Conservation (phyloP, 1,140 invertebrate species). For the Heliconius hermathena region DNA sequence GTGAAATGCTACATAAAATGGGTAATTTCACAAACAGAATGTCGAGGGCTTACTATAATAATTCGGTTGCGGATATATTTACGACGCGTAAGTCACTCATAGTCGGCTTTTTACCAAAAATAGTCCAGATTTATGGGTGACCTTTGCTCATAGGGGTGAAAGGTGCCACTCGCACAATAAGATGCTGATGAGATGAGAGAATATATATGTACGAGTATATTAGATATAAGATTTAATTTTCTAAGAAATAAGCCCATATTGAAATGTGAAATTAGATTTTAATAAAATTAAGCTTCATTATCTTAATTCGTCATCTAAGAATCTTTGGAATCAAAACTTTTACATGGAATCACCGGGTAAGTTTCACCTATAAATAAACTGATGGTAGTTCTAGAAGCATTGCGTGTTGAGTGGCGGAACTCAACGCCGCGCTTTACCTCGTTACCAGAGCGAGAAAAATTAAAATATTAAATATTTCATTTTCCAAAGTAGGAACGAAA, state of each 20-base stretch:
- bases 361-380: too few species aligned
- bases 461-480: too few species aligned
- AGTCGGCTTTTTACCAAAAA: conserved; percentile 44
- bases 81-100: background rate
- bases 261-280: background rate
- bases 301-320: too few species aligned
- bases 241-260: background rate
- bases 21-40: conserved; percentile 19
- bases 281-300: too few species aligned
- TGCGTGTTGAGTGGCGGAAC: too few species aligned
- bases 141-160: conserved; percentile 36
- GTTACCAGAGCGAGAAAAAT: too few species aligned
- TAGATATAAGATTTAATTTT: background rate
- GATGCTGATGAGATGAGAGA: background rate
- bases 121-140: conserved; percentile 44
- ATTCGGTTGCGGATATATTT: conserved; percentile 3
- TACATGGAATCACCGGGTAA: too few species aligned
- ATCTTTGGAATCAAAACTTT: too few species aligned
- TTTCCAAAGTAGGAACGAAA: too few species aligned
- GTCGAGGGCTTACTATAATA: background rate
- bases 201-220: background rate
- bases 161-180: conserved; percentile 6
- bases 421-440: too few species aligned
- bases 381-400: too few species aligned
- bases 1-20: background rate